These are phyloP conservation scores for Anastatus disparis DNA, from an alignment of 1,140 invertebrate species.

Conservation along the genomic window DNA sequence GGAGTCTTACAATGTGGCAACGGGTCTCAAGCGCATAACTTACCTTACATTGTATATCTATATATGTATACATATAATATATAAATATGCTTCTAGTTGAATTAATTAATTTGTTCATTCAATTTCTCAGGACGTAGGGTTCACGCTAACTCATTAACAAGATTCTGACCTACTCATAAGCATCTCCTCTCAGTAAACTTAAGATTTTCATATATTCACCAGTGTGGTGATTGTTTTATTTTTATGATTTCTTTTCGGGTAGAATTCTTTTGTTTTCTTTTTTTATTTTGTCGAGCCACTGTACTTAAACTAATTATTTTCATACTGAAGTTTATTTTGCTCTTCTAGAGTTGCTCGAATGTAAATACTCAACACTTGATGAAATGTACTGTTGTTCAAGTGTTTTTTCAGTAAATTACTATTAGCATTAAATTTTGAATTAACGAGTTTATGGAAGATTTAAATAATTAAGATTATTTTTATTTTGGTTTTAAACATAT, in stretches of 20 bases:
- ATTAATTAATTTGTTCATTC: constrained; percentile 26
- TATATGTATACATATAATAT: no score
- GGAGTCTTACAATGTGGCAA: not conserved
- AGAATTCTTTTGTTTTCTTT: no score
- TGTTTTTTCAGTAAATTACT: no score
- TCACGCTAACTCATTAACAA: not conserved
- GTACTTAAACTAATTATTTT: not conserved
- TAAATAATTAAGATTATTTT: no score
- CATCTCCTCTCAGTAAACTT: not conserved
- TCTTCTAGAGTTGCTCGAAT: not conserved
- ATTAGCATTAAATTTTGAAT: no score
- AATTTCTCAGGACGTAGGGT: constrained; percentile 2
- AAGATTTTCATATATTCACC: no score
- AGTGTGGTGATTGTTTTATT: no score
- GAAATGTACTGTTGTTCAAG: no score
- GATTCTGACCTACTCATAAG: not conserved
- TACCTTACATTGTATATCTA: not conserved
- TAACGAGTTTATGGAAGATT: no score
- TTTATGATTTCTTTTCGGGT: no score
- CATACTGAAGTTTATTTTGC: not conserved
- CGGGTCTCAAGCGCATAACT: constrained; percentile 6
- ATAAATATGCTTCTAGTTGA: not conserved
- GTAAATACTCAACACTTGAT: not conserved
- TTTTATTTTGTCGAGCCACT: not conserved
- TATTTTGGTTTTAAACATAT: not conserved